Base-by-base conservation (phyloP, 2,113 vertebrate genomes). In the Cromileptes altivelis region DNA sequence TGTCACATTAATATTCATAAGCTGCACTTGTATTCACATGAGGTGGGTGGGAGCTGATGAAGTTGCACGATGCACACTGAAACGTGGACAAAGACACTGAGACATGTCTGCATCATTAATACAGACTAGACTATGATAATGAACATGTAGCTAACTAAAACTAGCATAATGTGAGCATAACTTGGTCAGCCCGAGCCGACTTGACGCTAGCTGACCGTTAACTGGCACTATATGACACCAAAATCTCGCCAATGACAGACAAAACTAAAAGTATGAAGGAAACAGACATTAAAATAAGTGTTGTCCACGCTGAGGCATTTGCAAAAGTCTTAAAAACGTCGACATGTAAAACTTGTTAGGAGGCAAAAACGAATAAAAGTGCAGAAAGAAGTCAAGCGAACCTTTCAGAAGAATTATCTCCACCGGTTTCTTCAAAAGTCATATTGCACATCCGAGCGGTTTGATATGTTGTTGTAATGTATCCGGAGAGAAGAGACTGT, bases 361-460 rank as follows among this genome's bases (percentile, higher is more conserved):
- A 18, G 9, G 12, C 2, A 23, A 55, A 45, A 61, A 56, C 3
- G 18, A 50, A 12, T 13, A 23, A 3, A 23, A 15, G 6, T 15
- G 63, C 52, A 45, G 27, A 21, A 53, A 25, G 37, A 17, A 3
- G 40, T 14, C 12, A 1, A 53, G 45, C 75, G 55, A 27, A 95
- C 95, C 93, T 95, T 89, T 96, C 95, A 85, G 93, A 75, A 58
- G 94, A 90, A 74, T 93, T 93, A 10, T 95, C 95, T 87, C 94
- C 94, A 76, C 88, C 79, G 40, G 87, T 89, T 80, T 96, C 95
- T 49, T 96, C 95, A 86, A 96, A 95, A 92, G 95, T 96, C 95
- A 96, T 96, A 85, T 94, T 96, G 94, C 94, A 95, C 94, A 94
- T 94, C 87, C 85, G 73, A 84, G 70, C 81, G 67, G 81, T n/a